Conservation (phyloP, 2,113 vertebrate genomes). For the Dicentrarchus labrax region DNA sequence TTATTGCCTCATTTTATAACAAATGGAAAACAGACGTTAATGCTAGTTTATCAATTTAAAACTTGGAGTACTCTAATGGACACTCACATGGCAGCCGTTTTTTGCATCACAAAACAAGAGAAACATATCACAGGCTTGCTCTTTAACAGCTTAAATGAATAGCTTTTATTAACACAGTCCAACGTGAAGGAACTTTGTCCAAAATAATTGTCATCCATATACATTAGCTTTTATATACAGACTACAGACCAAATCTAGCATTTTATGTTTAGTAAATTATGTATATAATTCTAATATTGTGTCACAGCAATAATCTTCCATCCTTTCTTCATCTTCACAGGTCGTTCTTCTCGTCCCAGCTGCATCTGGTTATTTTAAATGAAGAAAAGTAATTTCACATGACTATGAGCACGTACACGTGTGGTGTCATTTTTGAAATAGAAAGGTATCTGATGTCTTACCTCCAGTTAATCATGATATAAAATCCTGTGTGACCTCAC, state of each 20-base stretch:
- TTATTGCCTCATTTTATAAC: not conserved
- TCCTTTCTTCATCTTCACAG: not conserved
- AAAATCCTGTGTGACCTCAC: not conserved
- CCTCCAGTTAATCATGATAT: not conserved
- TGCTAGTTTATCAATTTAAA: not conserved
- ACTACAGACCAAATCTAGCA: not conserved
- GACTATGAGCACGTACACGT: not conserved
- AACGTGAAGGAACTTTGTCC: not conserved
- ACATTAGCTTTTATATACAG: not conserved
- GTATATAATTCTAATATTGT: not conserved
- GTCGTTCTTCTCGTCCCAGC: constrained; percentile 5
- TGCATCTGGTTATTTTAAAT: not conserved
- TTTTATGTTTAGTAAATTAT: not conserved
- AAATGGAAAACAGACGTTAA: not conserved
- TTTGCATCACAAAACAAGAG: constrained; percentile 1
- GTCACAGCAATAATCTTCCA: not conserved
- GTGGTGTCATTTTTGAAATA: not conserved
- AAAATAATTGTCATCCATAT: not conserved
- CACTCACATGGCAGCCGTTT: not conserved
- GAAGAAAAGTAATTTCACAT: not conserved
- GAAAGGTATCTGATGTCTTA: constrained; percentile 8
- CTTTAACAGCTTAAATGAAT: not conserved
- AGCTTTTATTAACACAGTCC: constrained; percentile 10
- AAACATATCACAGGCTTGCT: not conserved
- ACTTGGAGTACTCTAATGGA: not conserved